Evolutionary conservation across 2,113 vertebrate genomes (phyloP).

Genomic region (Micronycteris hirsuta): DNA sequence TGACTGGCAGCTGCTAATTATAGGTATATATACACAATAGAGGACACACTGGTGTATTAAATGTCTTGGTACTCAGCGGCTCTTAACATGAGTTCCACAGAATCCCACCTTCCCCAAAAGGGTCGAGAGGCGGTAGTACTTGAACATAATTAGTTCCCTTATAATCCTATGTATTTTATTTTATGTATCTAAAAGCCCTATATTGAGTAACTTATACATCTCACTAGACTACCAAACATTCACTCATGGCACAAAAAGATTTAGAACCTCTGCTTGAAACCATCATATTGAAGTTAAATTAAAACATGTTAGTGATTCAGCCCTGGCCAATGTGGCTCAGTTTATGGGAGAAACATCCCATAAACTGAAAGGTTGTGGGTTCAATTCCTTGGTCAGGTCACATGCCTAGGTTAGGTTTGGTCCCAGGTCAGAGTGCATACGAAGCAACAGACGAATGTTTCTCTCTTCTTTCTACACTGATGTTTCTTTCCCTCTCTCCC

Average conservation of each 20-base stretch:
- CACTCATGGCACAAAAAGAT: not conserved
- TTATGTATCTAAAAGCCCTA: not conserved
- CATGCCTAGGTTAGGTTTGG: no score
- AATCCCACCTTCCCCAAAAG: not conserved
- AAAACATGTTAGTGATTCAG: not conserved
- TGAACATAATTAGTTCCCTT: not conserved
- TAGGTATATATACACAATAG: not conserved
- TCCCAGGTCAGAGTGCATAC: no score
- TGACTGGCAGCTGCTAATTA: not conserved
- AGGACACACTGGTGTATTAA: not conserved
- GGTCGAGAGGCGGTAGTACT: not conserved
- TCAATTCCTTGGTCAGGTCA: no score
- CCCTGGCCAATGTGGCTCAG: no score
- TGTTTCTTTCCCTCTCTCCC: no score
- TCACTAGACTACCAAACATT: not conserved
- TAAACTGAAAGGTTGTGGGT: no score
- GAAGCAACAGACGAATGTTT: no score
- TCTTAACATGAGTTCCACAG: not conserved
- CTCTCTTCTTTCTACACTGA: no score
- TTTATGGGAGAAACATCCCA: no score
- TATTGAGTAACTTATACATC: not conserved
- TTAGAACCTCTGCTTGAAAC: slow-evolving; percentile 10
- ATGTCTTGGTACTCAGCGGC: not conserved
- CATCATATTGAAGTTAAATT: not conserved
- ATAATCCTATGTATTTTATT: slow-evolving; percentile 15